Evolutionary conservation across 2,888 invertebrate species (phyloP), one percentile per base, ranked within the genome.

Genomic region (Eristalis intricaria): DNA sequence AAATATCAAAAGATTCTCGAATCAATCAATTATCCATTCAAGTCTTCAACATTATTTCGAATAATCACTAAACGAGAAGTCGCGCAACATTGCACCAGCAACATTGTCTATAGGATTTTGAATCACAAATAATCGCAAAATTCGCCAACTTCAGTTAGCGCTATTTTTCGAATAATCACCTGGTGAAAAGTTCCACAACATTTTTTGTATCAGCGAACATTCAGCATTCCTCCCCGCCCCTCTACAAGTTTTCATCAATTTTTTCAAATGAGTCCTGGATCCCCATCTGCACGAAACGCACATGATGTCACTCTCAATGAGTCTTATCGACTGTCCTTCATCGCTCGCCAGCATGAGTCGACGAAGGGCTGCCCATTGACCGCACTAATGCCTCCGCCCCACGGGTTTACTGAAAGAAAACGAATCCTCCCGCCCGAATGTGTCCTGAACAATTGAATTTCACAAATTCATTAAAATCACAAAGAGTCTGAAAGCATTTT

Each of bases 401-500:
- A 13, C 50, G 8, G 50, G 50, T 8, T 7, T 10, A 8, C 50
- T 50, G 50, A 50, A 19, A 50, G 50, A 50, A 50, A 19, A 19
- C 19, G 19, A 50, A 19, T 50, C 19, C 50, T 50, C 7, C 38
- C 50, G 7, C 19, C 50, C 50, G 19, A 50, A 50, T 50, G n/a
- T 8, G 50, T 19, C 50, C 2, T 50, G 8, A 50, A 50, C 50
- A 50, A 50, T 50, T 50, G 50, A 50, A 50, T 50, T 19, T 43
- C 58, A 68, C 32, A 70, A 80, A 61, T 22, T 75, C 65, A 86
- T 86, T 86, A 80, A 82, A 82, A 82, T 82, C 66, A 86, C 86
- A 86, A 86, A 82, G 77, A 74, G 23, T 35, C 61, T 23, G 43
- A 75, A 86, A 86, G 86, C 74, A 86, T 82, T 86, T 86, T 86